Base-by-base conservation (phyloP, 2,797 vertebrate genomes). In the Orestias chungarensis region DNA sequence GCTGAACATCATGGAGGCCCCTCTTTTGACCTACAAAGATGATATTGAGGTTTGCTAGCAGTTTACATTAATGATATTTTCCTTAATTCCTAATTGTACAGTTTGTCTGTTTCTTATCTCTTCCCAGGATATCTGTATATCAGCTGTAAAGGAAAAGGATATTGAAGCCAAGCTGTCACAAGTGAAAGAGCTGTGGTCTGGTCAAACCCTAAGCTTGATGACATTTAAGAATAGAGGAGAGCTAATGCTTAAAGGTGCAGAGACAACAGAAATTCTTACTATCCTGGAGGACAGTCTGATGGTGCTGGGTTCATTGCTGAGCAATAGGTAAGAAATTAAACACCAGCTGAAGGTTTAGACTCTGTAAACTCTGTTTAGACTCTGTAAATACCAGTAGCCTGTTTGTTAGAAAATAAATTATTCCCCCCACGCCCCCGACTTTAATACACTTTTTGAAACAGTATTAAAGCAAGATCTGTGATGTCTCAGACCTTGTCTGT, bases 111-210 rank as follows among this genome's bases (percentile, higher is more conserved):
- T 46, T 72, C 35, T 27, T n/a, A 8, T 17, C 3, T 61, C 35
- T 73, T 25, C 72, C 20, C 66, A 98, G 97, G 96, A 96, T 82
- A 96, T 98, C 84, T 98, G 96, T 68, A 88, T 96, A 81, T 95
- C 96, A 18, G 95, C 97, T 2, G 91, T 96, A 67, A 98, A 98
- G 82, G 97, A 98, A 82, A 93, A 93, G 73, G 96, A 97, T 81
- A 97, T 98, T 59, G 96, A 97, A 42, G 96, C 96, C 77, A 97
- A 96, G 82, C 90, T 97, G 84, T 95, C 94, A 78, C 96, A 97
- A 86, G 94, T 98, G 79, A 93, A 95, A 65, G 90, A 89, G 1
- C 94, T 96, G 59, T 98, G 97, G 97, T 93, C 94, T 84, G 89
- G 79, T 82, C 95, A 95, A 87, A 90, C 68, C 0, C 93, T 97